Evolutionary conservation across 2,113 vertebrate genomes (phyloP), one percentile per base, ranked within the genome.

Genomic region (Megaceryle torquata): DNA sequence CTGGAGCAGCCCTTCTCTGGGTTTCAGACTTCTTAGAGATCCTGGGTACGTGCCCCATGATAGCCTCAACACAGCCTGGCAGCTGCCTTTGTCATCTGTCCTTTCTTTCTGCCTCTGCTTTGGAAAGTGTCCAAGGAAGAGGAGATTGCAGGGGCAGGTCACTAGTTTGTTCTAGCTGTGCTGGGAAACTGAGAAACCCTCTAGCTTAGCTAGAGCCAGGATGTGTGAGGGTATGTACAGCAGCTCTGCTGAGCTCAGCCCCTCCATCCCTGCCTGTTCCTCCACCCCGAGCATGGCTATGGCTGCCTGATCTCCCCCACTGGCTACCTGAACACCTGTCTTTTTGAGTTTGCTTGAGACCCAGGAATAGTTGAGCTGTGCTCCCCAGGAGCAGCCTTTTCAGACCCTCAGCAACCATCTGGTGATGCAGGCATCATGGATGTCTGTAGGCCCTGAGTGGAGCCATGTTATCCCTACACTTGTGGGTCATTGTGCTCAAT

Each of bases 401-500:
- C 68, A 53, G 41, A 80, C 16, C 17, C 43, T 50, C 11, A 10
- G 33, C 29, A 19, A 8, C 10, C 26, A 17, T 15, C 15, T 1
- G 0, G 64, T 41, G 39, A 54, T 10, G 7, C 1, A 1, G 20
- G 16, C 2, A 0, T 5, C 19, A 5, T 10, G 22, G 11, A 25
- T 44, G 16, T 35, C 21, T 33, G 64, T 39, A 24, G 44, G 18
- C 21, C 21, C 5, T 5, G 56, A 21, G 4, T 4, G 26, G 21
- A 35, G 19, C 22, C 1, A 1, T 64, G 48, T 50, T 35, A 29
- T 11, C 48, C 8, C 24, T 18, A 16, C 24, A 25, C 29, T 9
- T 29, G 11, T 10, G 39, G 2, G 46, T 68, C 60, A 56, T 35
- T 35, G 19, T 70, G 33, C 28, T 74, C 53, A n/a, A 87, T 88